phyloP scores from a whole-genome alignment of 2,888 invertebrate species.

The Melieria crassipennis region DNA sequence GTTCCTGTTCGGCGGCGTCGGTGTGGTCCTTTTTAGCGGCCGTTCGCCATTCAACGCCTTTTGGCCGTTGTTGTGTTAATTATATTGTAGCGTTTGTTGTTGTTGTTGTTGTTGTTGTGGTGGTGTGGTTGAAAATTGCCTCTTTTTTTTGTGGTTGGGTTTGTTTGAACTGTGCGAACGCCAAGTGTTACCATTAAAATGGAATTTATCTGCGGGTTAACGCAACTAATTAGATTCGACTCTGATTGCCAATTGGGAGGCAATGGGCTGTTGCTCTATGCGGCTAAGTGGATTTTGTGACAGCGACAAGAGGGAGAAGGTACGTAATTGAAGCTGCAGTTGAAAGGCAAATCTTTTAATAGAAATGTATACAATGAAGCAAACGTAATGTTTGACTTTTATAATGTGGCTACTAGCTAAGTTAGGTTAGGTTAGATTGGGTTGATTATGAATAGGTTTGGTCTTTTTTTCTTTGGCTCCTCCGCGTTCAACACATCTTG shows the following conservation, averaged over 20 bases:
- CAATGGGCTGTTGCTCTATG: too few relatives aligned
- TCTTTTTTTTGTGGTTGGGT: background rate
- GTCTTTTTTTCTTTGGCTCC: too few relatives aligned
- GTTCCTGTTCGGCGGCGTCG: constrained; percentile 18
- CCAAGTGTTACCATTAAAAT: constrained; percentile 26
- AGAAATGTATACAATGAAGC: too few relatives aligned
- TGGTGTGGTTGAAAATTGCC: constrained; percentile 8
- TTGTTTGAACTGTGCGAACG: background rate
- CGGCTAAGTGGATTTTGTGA: too few relatives aligned
- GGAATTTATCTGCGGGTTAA: constrained; percentile 23
- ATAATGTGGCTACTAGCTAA: too few relatives aligned
- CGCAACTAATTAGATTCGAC: constrained; percentile 31
- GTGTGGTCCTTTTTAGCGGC: background rate
- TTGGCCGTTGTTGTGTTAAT: constrained; percentile 8
- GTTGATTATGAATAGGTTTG: too few relatives aligned
- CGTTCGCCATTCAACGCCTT: background rate
- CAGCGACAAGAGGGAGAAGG: too few relatives aligned
- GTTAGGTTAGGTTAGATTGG: too few relatives aligned
- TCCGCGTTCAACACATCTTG: too few relatives aligned
- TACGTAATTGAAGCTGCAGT: too few relatives aligned
- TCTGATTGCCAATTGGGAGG: constrained; percentile 7
- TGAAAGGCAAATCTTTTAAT: too few relatives aligned
- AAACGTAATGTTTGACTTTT: too few relatives aligned
- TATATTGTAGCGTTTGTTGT: constrained; percentile 10
- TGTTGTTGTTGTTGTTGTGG: constrained; percentile 18